Base-by-base conservation (phyloP, 2,888 invertebrate genomes). In the Malthinus seriepunctatus region DNA sequence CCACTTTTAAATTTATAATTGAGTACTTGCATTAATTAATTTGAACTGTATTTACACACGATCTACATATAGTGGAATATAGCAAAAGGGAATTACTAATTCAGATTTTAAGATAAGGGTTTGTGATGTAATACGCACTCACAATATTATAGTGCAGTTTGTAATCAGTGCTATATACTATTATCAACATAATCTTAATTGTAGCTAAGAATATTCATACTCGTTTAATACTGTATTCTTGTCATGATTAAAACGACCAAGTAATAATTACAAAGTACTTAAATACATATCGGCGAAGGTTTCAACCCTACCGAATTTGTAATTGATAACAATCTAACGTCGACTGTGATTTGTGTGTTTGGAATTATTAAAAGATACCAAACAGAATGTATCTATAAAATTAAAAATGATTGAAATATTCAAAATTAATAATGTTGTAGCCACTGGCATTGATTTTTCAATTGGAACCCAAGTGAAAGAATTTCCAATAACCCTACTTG, bases 171-270 rank as follows among this genome's bases (percentile, higher is more conserved):
- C 33, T 2, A 5, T 2, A 5, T 15, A 37, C 39, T 56, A 47
- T 46, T 51, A 56, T 51, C 51, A 33, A 15, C 12, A 38, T 47
- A 45, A 56, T 56, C 56, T 37, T 23, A 39, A 51, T 51, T 47
- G 46, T 39, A 47, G 51, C 51, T 56, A 51, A 56, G 56, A 56
- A 56, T 51, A 56, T 51, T 51, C 38, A 51, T 46, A 45, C 45
- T 56, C 45, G 38, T 56, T 56, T 48, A 53, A 47, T 33, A 42
- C 39, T 34, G 55, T 55, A 49, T 55, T 56, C 44, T 32, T 45
- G 50, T 50, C 56, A 51, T 51, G 56, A 38, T 39, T 47, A 51
- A 38, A 34, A 10, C 34, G 38, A 15, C 37, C 12, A 45, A 45
- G 48, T 44, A 49, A 49, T 49, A 55, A 54, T 54, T 47, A 51